Evolutionary conservation across 1,140 invertebrate species (phyloP), one percentile per base, ranked within the genome.

Genomic region (Apis florea): DNA sequence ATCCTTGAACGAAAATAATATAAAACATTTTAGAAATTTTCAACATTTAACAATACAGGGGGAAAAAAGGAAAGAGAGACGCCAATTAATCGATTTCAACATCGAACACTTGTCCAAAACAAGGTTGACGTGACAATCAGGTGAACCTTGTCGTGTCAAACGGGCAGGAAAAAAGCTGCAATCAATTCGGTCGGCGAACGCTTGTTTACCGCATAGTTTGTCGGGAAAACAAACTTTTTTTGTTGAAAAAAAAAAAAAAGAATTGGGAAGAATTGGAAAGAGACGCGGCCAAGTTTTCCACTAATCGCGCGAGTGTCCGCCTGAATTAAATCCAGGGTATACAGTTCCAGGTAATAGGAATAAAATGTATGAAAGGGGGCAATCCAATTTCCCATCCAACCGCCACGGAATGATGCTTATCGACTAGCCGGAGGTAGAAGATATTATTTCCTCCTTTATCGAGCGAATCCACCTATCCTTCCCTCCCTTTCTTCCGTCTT

Each of bases 331-430:
- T 73, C 64, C n/a, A n/a, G 54, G 19, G 63, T 70, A 64, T 81
- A n/a, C n/a, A 70, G 64, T 63, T 76, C 58, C 66, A 26, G 40
- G 73, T 68, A 87, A 82, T 88, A 81, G 85, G 79, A 83, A 79
- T 89, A 79, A 88, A 83, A 87, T 85, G 83, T 87, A 89, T 87
- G 88, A 90, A 84, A 90, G 82, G 54, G 84, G 88, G 89, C 86
- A 89, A 91, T 91, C 87, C 85, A 92, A 92, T 92, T 91, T 90
- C 82, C 86, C 64, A 86, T 87, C 82, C 68, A 40, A 59, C 69
- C 66, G 64, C 49, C 59, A 71, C 61, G 78, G 81, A 85, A 85
- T 83, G 85, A 83, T 85, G 87, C 82, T 89, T 85, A 86, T 89
- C 80, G 78, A 89, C 85, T 76, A 74, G 74, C 75, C 40, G 59